Evolutionary conservation across 2,888 invertebrate genomes (phyloP), one percentile per base, ranked within the genome.

Genomic region (Hirtodrosophila cameraria): DNA sequence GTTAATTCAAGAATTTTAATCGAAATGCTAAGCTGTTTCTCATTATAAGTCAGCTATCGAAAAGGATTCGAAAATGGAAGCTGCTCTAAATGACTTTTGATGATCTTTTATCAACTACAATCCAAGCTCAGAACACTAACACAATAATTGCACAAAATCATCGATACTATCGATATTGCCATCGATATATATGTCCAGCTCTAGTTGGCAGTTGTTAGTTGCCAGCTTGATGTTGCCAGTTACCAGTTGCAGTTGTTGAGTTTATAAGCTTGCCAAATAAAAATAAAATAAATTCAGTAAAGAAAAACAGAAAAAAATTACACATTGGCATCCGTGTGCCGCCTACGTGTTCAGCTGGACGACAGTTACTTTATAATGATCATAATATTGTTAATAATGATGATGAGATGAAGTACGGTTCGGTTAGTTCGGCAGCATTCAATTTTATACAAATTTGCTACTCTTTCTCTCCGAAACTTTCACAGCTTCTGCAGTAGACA

Each of bases 401-500:
- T 25, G n/a, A 39, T 59, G 23, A 6, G 1, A 59, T 46, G 39
- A 55, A 6, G 33, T 30, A 39, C 4, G 5, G 18, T 46, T 60
- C 15, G 11, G 41, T 38, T 39, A 54, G 74, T 54, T 64, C 63
- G 67, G 65, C 68, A 62, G 55, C 71, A 75, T 75, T 82, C 66
- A 84, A 80, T 84, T 81, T 75, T 69, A 48, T 75, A 65, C 75
- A 60, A 65, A 81, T 85, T 85, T 74, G 68, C 83, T 59, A 82
- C 76, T 81, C 70, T 85, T 80, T 79, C 83, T 79, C 71, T n/a
- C 9, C 15, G 49, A 52, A 52, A 69, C 82, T 83, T 83, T 83
- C 86, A 83, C 82, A 86, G 82, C 82, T 83, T 84, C 82, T 86
- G 84, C 82, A 84, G 82, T 74, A 85, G 84, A 84, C 59, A 48